These are phyloP conservation scores for Cryptoblepharus egeriae DNA, from an alignment of 2,797 vertebrate genomes.

Conservation along the genomic window DNA sequence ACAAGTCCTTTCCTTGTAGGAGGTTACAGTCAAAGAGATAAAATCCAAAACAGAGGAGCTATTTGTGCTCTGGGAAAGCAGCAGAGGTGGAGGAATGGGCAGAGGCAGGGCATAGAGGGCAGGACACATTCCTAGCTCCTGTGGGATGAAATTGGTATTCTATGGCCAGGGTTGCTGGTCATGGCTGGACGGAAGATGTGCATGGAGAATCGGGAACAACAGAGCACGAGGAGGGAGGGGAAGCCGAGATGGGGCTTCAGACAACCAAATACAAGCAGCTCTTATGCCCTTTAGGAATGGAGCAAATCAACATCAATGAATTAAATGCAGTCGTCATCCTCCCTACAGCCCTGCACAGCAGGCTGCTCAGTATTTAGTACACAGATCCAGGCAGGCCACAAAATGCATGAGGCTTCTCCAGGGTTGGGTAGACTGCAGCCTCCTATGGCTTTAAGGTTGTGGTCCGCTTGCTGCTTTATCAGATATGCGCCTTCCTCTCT, in stretches of 20 bases:
- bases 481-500: too few relatives aligned
- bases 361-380: background rate
- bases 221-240: background rate
- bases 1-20: background rate
- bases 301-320: background rate
- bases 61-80: background rate
- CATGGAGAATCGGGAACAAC: background rate
- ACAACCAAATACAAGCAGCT: background rate
- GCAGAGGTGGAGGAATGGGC: slow-evolving; percentile 11
- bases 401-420: background rate
- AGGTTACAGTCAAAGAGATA: background rate
- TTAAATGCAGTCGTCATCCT: background rate
- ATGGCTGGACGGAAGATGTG: background rate
- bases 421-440: too few relatives aligned
- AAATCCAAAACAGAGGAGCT: background rate
- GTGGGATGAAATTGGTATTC: background rate
- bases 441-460: too few relatives aligned
- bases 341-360: too few relatives aligned
- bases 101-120: background rate
- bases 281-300: background rate
- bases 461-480: too few relatives aligned
- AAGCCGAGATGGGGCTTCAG: background rate
- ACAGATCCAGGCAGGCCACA: background rate
- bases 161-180: background rate
- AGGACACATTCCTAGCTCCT: background rate